Base-by-base conservation (phyloP, 1,140 invertebrate genomes). In the Philopotamus ludificatus region DNA sequence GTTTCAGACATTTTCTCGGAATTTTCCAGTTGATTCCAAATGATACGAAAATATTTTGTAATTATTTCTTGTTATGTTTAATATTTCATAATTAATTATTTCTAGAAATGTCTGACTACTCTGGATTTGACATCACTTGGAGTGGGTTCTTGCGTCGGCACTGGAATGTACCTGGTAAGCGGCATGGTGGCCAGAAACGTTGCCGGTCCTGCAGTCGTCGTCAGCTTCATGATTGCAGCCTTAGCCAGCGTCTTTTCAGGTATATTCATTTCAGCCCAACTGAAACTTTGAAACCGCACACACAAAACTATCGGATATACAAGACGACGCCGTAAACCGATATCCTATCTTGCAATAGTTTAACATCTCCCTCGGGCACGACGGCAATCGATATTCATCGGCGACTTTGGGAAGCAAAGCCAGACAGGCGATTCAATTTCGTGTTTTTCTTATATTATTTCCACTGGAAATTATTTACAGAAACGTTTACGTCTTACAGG, bases 81-180 rank as follows among this genome's bases (percentile, higher is more conserved):
- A 12, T 7, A 34, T 34, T 34, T 34, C 4, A 34, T 12, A 4
- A 34, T 34, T 7, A 7, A 72, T 63, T 72, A 70, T 45, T 81
- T 83, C 49, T 81, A 95, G 92, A 90, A 92, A 88, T 94, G 93
- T 78, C 84, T 96, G 70, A 92, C 92, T 51, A 94, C 93, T 22
- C 74, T 92, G 74, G 93, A 96, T 80, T 80, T 95, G 72, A 93
- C 90, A 49, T 95, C 93, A 4, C 82, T 95, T 68, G 92, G 92
- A n/a, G 92, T 95, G 28, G 94, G 94, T 44, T 94, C 92, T 47
- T 95, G 93, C 75, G 92, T 94, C 8, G 93, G 93, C 44, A 95
- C 94, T 16, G 94, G 93, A 64, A 95, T 95, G 92, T 95, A 95
- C 77, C 82, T 95, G 58, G 92, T 94, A 10, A 87, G 91, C n/a